These are phyloP conservation scores for Chondrilla cf. caribensis DNA, from an alignment of 37 sponge, comb jelly and placozoan genomes.

Conservation along the genomic window DNA sequence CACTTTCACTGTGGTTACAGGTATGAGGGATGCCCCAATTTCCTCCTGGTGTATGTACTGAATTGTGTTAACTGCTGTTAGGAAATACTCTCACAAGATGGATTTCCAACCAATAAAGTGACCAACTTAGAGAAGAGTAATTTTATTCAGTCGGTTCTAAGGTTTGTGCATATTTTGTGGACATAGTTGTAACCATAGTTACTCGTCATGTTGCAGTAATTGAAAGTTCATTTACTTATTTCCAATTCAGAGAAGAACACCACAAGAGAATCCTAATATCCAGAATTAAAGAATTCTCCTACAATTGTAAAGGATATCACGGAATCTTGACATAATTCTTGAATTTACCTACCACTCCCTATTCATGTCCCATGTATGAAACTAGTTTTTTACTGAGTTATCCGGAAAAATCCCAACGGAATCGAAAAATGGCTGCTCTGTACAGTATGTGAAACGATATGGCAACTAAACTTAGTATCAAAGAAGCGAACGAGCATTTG, in stretches of 20 bases:
- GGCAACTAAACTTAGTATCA: constrained; percentile 34
- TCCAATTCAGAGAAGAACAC: constrained; percentile 26
- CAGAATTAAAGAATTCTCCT: constrained; percentile 52
- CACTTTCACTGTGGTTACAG: constrained; percentile 53
- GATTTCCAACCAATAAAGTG: constrained; percentile 40
- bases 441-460: not conserved
- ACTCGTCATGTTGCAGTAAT: not conserved
- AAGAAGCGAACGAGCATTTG: constrained; percentile 78
- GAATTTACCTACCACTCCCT: too few relatives aligned
- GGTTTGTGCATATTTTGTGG: too few relatives aligned
- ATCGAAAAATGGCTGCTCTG: too few relatives aligned
- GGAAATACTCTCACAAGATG: constrained; percentile 53
- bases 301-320: constrained; percentile 60
- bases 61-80: not conserved
- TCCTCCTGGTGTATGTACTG: too few relatives aligned
- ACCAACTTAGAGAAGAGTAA: constrained; percentile 39
- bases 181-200: too few relatives aligned
- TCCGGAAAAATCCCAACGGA: too few relatives aligned
- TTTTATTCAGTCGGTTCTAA: constrained; percentile 40
- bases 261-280: constrained; percentile 25
- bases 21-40: constrained; percentile 14
- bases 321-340: constrained; percentile 36
- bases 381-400: too few relatives aligned
- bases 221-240: too few relatives aligned
- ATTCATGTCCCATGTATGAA: too few relatives aligned